Conservation (phyloP, 2,888 invertebrate genomes). For the Parelbella ahira region DNA sequence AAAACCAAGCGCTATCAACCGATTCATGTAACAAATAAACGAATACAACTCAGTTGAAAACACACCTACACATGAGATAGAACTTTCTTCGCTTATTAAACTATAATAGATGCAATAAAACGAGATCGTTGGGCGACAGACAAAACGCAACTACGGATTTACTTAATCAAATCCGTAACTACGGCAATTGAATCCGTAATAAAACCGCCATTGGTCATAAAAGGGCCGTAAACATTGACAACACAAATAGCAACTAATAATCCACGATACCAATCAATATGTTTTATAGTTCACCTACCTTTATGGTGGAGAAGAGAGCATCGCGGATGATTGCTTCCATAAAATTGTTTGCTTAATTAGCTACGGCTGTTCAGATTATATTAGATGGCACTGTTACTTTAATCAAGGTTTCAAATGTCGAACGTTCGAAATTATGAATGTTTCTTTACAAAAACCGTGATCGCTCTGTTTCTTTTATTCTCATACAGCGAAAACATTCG, state of each 20-base stretch:
- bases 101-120: constrained; percentile 35
- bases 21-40: no score
- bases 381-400: constrained; percentile 22
- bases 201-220: constrained; percentile 71
- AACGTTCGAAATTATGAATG: background rate
- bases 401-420: constrained; percentile 14
- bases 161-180: constrained; percentile 74
- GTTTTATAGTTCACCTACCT: constrained; percentile 61
- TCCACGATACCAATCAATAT: constrained; percentile 66
- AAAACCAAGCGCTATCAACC: no score
- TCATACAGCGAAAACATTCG: no score
- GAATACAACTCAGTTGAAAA: no score
- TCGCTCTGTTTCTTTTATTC: no score
- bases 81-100: constrained; percentile 6
- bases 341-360: constrained; percentile 64
- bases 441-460: no score
- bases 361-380: constrained; percentile 41
- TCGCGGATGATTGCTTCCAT: constrained; percentile 63
- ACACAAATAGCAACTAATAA: constrained; percentile 75
- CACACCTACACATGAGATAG: no score
- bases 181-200: constrained; percentile 70
- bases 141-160: constrained; percentile 58
- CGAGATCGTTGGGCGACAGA: constrained; percentile 47
- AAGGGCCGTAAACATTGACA: constrained; percentile 75
- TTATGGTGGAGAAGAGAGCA: constrained; percentile 46